phyloP scores from a whole-genome alignment of 1,140 invertebrate genomes.

The Papilio helenus region DNA sequence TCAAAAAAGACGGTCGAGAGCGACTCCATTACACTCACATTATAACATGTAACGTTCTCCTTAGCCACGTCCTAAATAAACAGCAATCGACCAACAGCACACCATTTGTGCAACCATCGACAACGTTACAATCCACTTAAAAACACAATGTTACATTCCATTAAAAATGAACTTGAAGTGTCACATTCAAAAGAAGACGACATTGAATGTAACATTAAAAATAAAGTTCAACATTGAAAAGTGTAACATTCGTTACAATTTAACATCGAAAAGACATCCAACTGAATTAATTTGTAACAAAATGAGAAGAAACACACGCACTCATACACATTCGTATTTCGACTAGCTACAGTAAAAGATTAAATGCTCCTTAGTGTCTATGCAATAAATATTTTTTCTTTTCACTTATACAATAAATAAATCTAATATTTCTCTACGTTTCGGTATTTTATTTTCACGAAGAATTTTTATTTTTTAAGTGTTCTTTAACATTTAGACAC shows the following conservation, averaged over 20 bases:
- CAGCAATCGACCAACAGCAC: neutral
- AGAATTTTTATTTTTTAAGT: slow-evolving; percentile 63
- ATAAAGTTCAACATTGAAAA: neutral
- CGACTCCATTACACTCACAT: slow-evolving; percentile 28
- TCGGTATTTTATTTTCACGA: slow-evolving; percentile 58
- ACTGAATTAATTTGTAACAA: slow-evolving; percentile 21
- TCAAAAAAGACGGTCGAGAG: slow-evolving; percentile 65
- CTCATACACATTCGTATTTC: slow-evolving; percentile 51
- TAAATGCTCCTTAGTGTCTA: slow-evolving; percentile 70
- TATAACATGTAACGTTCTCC: neutral
- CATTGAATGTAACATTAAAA: neutral
- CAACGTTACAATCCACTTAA: slow-evolving; percentile 27
- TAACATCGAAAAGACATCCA: slow-evolving; percentile 9
- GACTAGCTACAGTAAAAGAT: slow-evolving; percentile 72
- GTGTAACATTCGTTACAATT: neutral
- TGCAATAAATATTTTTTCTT: slow-evolving; percentile 78
- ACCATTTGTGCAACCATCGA: neutral
- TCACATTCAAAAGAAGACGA: slow-evolving; percentile 11
- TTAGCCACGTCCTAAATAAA: slow-evolving; percentile 3
- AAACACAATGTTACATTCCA: neutral
- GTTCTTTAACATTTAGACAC: slow-evolving; percentile 72
- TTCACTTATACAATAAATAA: slow-evolving; percentile 71
- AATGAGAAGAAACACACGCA: slow-evolving; percentile 40
- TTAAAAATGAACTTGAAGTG: neutral
- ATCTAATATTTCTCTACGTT: slow-evolving; percentile 71